Percentiles rank a stretch among this genome's conserved stretches.
Evolutionary conservation across 2,113 vertebrate genomes (phyloP).

Genomic region (Rhombomys opimus): DNA sequence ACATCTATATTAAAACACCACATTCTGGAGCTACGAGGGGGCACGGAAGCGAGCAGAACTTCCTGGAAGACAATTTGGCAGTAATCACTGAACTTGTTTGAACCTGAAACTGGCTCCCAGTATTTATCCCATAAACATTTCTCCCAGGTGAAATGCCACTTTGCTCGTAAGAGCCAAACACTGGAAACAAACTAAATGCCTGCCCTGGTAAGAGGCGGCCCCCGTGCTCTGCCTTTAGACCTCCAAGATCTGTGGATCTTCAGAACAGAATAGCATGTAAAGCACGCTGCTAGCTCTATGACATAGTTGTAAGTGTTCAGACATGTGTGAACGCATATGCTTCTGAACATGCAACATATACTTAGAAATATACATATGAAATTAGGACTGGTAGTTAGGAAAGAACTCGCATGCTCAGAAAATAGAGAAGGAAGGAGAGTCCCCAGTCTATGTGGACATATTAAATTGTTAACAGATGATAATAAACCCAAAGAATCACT

Average conservation of each 20-base stretch:
- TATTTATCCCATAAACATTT: constrained; percentile 8
- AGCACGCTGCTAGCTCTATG: neutral
- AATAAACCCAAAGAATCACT: neutral
- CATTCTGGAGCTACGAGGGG: neutral
- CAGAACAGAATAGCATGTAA: neutral
- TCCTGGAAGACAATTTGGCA: constrained; percentile 41
- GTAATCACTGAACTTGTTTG: constrained; percentile 11
- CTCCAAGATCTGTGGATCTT: neutral
- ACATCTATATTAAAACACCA: neutral
- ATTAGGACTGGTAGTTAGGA: neutral
- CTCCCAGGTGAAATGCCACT: neutral
- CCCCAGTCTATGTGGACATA: neutral
- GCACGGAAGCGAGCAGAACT: constrained; percentile 1
- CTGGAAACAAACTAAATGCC: neutral
- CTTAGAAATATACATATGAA: constrained; percentile 5
- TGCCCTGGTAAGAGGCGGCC: neutral
- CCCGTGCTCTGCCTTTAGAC: neutral
- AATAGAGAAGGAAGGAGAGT: neutral
- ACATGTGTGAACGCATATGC: neutral
- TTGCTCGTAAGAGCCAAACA: constrained; percentile 27
- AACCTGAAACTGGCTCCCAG: neutral
- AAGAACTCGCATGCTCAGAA: neutral
- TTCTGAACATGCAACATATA: constrained; percentile 25
- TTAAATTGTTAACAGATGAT: constrained; percentile 1
- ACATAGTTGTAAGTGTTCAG: neutral